Base-by-base conservation (phyloP, 2,888 invertebrate species). In the Acleris emargana region DNA sequence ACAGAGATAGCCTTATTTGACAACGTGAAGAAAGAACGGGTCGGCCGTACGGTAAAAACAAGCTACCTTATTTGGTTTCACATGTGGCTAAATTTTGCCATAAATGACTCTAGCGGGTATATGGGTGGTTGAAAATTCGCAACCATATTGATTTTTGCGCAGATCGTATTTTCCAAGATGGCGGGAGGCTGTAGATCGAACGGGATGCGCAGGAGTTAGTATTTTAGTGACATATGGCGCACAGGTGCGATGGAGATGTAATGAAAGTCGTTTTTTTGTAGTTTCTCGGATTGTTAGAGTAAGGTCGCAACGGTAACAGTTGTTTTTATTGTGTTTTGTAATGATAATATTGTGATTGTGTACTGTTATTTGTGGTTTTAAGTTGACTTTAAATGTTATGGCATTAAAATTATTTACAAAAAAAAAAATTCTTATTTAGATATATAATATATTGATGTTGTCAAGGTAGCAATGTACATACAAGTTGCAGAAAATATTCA, bases 41-140 rank as follows among this genome's bases (percentile, higher is more conserved):
- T 84, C 73, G 57, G 74, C 18, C 7, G 68, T 70, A 72, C 73
- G 75, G 83, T 83, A 87, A 89, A 86, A 87, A 87, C 91, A 84
- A 89, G 80, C 85, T 90, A 72, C 91, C 91, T 86, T 87, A 91
- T 92, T 91, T 82, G 91, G 89, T 69, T 71, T 89, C 91, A 91
- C 83, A 91, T 92, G 91, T 88, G 83, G 76, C 86, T 84, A 91
- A 91, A 91, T 87, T 87, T 84, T 76, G 79, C 78, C 73, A 83
- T 88, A 88, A 80, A 75, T 74, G 75, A 75, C 72, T 76, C 81
- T 79, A 71, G 75, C 69, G 68, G 68, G 75, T 72, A 76, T 74
- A 73, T 86, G 85, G 77, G 70, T 73, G 64, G 69, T 74, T 75
- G 78, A 76, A 78, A 81, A 78, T 86, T 83, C 70, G 73, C 74